These are phyloP conservation scores for Drosophila prolongata DNA, from an alignment of 2,888 invertebrate species.

Conservation along the genomic window DNA sequence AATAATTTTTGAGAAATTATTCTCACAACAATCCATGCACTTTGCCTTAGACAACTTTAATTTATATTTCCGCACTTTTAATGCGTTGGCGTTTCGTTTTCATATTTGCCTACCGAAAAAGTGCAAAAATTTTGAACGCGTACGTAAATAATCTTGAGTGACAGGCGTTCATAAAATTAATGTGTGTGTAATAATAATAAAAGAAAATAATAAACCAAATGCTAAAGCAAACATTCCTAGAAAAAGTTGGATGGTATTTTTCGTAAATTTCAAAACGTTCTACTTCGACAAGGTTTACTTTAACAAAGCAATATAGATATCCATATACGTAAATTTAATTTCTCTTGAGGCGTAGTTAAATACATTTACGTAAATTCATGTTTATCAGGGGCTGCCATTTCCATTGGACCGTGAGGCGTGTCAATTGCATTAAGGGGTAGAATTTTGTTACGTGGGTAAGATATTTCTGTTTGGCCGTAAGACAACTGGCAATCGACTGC, in stretches of 20 bases:
- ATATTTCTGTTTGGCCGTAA: not conserved
- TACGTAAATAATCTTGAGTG: conserved; percentile 62
- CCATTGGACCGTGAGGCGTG: conserved; percentile 36
- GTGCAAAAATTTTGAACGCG: conserved; percentile 25
- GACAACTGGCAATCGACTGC: not conserved
- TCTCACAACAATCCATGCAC: conserved; percentile 55
- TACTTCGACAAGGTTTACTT: conserved; percentile 22
- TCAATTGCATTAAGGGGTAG: conserved; percentile 14
- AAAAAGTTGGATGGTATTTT: conserved; percentile 3
- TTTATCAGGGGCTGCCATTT: conserved; percentile 21
- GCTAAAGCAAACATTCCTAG: conserved; percentile 32
- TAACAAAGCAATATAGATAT: conserved; percentile 27
- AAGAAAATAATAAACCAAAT: conserved; percentile 27
- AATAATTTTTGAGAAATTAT: conserved; percentile 68
- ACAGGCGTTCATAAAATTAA: conserved; percentile 56
- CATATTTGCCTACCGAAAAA: conserved; percentile 21
- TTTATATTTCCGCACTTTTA: conserved; percentile 63
- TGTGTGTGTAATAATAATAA: conserved; percentile 43
- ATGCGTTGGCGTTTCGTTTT: conserved; percentile 38
- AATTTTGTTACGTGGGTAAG: conserved; percentile 14
- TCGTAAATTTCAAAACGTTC: conserved; percentile 21
- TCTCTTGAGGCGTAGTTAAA: conserved; percentile 20
- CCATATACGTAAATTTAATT: conserved; percentile 3
- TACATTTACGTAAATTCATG: conserved; percentile 17
- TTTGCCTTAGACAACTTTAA: conserved; percentile 52